Conservation (phyloP, 2,888 invertebrate species). For the Drosophila anomalata region DNA sequence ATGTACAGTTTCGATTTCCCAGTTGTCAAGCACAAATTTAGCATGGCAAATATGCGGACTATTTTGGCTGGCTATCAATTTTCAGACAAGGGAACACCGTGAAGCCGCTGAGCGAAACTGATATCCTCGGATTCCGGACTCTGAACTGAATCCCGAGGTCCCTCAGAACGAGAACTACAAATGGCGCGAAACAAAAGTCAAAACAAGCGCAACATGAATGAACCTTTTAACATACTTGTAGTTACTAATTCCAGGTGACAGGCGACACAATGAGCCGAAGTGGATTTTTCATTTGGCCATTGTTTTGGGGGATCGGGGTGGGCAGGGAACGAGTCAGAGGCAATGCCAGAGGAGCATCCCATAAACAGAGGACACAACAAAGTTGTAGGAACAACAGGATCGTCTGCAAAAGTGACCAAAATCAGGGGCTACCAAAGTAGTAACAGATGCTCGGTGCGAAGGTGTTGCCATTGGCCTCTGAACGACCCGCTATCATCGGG, state of each 20-base stretch:
- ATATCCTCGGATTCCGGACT: constrained; percentile 59
- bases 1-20: constrained; percentile 15
- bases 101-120: constrained; percentile 79
- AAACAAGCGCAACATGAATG: constrained; percentile 78
- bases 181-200: constrained; percentile 73
- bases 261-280: constrained; percentile 69
- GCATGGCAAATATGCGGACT: constrained; percentile 65
- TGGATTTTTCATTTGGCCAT: constrained; percentile 75
- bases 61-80: constrained; percentile 73
- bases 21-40: constrained; percentile 52
- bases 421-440: constrained; percentile 69
- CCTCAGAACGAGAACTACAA: constrained; percentile 28
- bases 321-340: neutral
- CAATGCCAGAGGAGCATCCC: constrained; percentile 29
- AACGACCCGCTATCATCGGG: constrained; percentile 36
- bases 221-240: constrained; percentile 81
- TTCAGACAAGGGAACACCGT: constrained; percentile 71
- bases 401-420: constrained; percentile 63
- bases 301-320: constrained; percentile 39
- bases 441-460: constrained; percentile 61
- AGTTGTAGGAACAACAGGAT: constrained; percentile 67
- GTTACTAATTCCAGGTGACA: constrained; percentile 80
- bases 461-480: constrained; percentile 61
- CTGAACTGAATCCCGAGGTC: constrained; percentile 27
- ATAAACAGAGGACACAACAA: constrained; percentile 62